Evolutionary conservation across 2,888 invertebrate genomes (phyloP), one percentile per base, ranked within the genome.

Genomic region (Drosophila maculinotata): DNA sequence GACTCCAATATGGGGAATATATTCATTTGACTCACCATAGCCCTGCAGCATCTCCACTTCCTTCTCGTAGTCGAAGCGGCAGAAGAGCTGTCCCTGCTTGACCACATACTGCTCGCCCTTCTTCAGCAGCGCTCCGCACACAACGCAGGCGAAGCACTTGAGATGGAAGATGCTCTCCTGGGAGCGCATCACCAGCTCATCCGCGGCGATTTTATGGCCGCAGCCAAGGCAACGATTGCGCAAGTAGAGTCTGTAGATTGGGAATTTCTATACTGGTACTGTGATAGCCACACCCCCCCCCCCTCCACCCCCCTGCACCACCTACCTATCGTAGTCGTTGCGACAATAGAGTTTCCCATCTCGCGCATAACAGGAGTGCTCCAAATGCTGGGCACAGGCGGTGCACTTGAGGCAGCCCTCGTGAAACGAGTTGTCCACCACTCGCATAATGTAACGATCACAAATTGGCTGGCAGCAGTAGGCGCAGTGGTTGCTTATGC

Each of bases 51-150:
- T 94, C 90, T 94, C 95, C 76, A 95, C 94, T 91, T 95, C 95
- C 88, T 95, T 95, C 88, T 96, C 96, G 90, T 95, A 96, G 92
- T 97, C 96, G 54, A 94, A 93, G 65, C 95, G 92, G 89, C 96
- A 96, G 91, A 96, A 95, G 53, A 96, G 93, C 89, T 96, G 96
- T 38, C 94, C 95, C 93, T 92, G 95, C 93, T 92, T 96, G 89
- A 96, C 93, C 74, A 96, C 95, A 90, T 95, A 97, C 90, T 96
- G 94, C 90, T 97, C 96, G 23, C 96, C 96, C 91, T 95, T 95
- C 91, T 95, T 95, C 41, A 96, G 92, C 62, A 94, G 93, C 20
- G 94, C 93, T 1, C 95, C 95, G 89, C 96, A 96, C 12, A 95
- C 95, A 44, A 95, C 94, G 90, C 96, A 97, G 47, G 94, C 93